phyloP scores from a whole-genome alignment of 2,888 invertebrate species.

The Diloba caeruleocephala region DNA sequence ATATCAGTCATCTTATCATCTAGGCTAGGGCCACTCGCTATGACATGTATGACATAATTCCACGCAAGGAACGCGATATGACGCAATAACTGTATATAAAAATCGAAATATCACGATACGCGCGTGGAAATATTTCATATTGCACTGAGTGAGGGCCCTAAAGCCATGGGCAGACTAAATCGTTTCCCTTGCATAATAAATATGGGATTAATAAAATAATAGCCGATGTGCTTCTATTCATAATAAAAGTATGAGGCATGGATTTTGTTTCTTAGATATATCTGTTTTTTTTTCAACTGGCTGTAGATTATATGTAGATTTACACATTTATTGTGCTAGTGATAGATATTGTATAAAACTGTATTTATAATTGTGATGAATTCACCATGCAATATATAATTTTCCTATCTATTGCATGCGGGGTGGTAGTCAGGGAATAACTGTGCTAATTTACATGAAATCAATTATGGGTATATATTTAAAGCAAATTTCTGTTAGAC shows the following conservation, averaged over 20 bases:
- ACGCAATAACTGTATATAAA: no score
- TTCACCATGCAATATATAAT: conserved; percentile 44
- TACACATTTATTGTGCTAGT: conserved; percentile 73
- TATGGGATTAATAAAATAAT: conserved; percentile 63
- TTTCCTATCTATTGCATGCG: conserved; percentile 52
- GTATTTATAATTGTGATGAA: conserved; percentile 27
- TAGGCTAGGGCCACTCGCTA: no score
- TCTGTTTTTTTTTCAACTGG: conserved; percentile 48
- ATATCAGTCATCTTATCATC: no score
- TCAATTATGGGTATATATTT: no score
- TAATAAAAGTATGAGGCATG: conserved; percentile 77
- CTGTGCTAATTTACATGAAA: conserved; percentile 38
- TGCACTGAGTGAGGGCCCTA: no score
- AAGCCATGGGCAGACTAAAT: conserved; percentile 44
- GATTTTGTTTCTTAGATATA: conserved; percentile 61
- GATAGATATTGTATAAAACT: conserved; percentile 21
- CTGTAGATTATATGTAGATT: conserved; percentile 73
- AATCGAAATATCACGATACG: no score
- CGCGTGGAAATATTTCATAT: no score
- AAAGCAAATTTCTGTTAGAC: conserved; percentile 55
- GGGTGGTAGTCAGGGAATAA: conserved; percentile 18
- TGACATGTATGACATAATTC: no score
- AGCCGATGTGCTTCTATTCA: conserved; percentile 80
- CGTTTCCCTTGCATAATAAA: conserved; percentile 66
- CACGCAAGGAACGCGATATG: no score